phyloP scores from a whole-genome alignment of 2,888 invertebrate species.

The Megamerina dolium region DNA sequence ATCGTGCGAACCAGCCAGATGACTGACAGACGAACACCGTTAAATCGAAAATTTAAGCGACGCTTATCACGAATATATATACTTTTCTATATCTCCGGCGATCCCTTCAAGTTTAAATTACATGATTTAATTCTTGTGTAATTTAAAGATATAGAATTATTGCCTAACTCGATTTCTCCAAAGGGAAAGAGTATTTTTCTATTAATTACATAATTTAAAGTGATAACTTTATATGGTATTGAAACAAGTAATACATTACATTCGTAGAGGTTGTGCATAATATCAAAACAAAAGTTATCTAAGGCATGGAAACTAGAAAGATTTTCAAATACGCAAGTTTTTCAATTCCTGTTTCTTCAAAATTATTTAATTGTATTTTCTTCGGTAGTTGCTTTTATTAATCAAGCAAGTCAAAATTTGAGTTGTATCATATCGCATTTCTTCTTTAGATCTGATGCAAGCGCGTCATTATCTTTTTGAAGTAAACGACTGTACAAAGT shows the following conservation, averaged over 20 bases:
- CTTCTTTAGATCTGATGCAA: slow-evolving; percentile 18
- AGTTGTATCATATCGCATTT: slow-evolving; percentile 16
- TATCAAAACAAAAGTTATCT: slow-evolving; percentile 20
- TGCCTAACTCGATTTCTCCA: slow-evolving; percentile 16
- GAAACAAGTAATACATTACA: slow-evolving; percentile 15
- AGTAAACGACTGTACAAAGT: slow-evolving; percentile 19
- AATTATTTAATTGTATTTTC: too few species aligned
- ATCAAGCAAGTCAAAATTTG: slow-evolving; percentile 15
- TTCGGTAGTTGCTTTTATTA: slow-evolving; percentile 17
- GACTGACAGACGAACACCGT: too few species aligned
- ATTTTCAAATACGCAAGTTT: too few species aligned
- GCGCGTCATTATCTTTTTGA: slow-evolving; percentile 23
- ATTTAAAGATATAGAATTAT: too few species aligned
- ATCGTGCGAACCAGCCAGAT: too few species aligned
- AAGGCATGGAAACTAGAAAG: slow-evolving; percentile 23
- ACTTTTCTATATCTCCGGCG: too few species aligned
- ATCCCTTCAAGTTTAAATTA: too few species aligned
- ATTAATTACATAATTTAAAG: slow-evolving; percentile 13
- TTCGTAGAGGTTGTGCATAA: too few species aligned
- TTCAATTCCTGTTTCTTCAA: too few species aligned
- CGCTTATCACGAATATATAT: too few species aligned
- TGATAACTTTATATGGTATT: slow-evolving; percentile 15
- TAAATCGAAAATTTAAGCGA: too few species aligned
- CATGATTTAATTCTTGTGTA: too few species aligned
- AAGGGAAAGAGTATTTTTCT: slow-evolving; percentile 17